A percentile compares a stretch with the other conserved stretches of the same genome.
These are phyloP conservation scores for Amblyopsis hoosieri DNA, from an alignment of 2,797 vertebrate genomes.

Conservation along the genomic window DNA sequence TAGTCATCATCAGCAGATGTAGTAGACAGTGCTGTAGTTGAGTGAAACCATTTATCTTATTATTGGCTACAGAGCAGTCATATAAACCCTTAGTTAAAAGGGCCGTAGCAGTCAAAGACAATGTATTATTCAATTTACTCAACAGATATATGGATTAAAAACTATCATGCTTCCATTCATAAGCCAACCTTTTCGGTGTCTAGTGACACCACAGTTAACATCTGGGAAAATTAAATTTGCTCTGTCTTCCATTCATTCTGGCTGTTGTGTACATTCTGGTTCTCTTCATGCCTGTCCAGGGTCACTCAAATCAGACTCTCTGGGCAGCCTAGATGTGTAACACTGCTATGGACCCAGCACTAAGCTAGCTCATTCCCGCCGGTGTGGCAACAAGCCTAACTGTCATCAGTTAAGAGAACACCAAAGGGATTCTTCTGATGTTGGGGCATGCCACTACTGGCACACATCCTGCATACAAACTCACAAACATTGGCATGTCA, in stretches of 20 bases:
- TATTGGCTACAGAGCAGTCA: too few relatives aligned
- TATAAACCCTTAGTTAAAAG: too few relatives aligned
- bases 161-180: neutral
- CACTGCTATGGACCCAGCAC: neutral
- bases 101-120: too few relatives aligned
- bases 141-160: too few relatives aligned
- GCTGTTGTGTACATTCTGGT: neutral
- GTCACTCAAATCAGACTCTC: slow-evolving; percentile 9
- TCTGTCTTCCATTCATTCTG: neutral
- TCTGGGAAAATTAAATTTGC: neutral
- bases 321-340: too few relatives aligned
- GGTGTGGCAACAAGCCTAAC: neutral
- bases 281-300: neutral
- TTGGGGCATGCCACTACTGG: slow-evolving; percentile 46
- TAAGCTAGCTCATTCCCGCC: neutral
- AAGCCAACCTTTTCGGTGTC: slow-evolving; percentile 1
- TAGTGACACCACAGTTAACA: too few relatives aligned
- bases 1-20: neutral
- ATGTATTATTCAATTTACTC: too few relatives aligned
- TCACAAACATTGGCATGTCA: slow-evolving; percentile 13
- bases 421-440: slow-evolving; percentile 35
- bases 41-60: neutral
- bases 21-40: neutral
- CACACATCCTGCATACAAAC: slow-evolving; percentile 20
- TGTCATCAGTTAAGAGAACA: slow-evolving; percentile 46